Evolutionary conservation across 2,113 vertebrate genomes (phyloP), one percentile per base, ranked within the genome.

Genomic region (Neotoma lepida): DNA sequence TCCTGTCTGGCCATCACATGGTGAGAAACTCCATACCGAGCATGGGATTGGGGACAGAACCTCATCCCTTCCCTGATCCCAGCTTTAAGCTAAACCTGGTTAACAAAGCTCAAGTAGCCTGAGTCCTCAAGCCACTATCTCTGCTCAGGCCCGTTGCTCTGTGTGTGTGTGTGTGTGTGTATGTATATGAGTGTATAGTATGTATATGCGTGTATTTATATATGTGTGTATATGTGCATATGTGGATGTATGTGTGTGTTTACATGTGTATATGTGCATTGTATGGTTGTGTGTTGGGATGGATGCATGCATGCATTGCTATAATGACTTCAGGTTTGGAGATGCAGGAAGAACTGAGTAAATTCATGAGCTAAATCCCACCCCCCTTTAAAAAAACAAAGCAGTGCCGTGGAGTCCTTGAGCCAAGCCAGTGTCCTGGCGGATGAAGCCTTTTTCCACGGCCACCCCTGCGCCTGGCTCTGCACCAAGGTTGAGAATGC

Each of bases 401-500:
- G 15, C 6, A 51, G 28, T 10, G 2, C 26, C 6, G 6, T 8
- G 5, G 39, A 77, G 39, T 39, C 26, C 18, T 0, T 30, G 24
- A 3, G 15, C 18, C 12, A 49, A 20, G 7, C 70, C 41, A 74
- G 82, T 17, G 9, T 49, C 44, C n/a, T 20, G 46, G 28, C 4
- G 20, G 9, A 56, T 0, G 13, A 28, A 58, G 9, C 82, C 82
- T 33, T 26, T 24, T 4, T n/a, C 56, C 41, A 6, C 0, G 2
- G 51, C 30, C 17, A n/a, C 64, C 63, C 33, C 20, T 35, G 44
- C n/a, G 15, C 44, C 35, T 41, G 13, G 30, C 20, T 56, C 44
- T 17, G 9, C 3, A 13, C 6, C 66, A 39, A 1, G 17, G 18
- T 6, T 41, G 24, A 9, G 51, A 35, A 39, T 2, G 1, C 15